Evolutionary conservation across 2,113 vertebrate genomes (phyloP).

Genomic region (Suricata suricatta): DNA sequence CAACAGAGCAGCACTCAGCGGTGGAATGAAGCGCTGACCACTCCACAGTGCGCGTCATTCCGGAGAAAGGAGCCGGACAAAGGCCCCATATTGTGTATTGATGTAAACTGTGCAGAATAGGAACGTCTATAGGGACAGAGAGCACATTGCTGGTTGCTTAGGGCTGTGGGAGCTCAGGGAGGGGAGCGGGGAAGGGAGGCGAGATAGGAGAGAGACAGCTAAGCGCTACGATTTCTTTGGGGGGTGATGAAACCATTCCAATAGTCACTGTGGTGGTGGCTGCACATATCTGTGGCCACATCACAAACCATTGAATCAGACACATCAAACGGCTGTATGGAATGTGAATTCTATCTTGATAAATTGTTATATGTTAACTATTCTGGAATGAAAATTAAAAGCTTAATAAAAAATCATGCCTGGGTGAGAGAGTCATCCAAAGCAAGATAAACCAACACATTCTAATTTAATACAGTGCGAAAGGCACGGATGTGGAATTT

Average conservation of each 20-base stretch:
- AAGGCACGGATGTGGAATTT: not conserved
- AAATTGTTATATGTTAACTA: not conserved
- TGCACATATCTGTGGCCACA: not conserved
- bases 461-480: not conserved
- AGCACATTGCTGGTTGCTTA: no score
- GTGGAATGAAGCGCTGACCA: rapidly evolving
- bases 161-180: not conserved
- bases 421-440: not conserved
- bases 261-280: not conserved
- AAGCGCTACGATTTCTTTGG: not conserved
- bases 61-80: not conserved
- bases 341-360: not conserved
- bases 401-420: not conserved
- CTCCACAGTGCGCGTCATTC: rapidly evolving
- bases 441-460: not conserved
- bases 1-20: rapidly evolving
- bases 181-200: no score
- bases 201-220: not conserved
- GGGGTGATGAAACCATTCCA: not conserved
- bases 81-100: rapidly evolving
- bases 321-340: not conserved
- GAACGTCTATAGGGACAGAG: not conserved
- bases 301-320: not conserved
- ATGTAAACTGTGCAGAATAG: not conserved
- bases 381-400: not conserved